Conservation (phyloP, 2,888 invertebrate species). For the Anthrax anthrax region DNA sequence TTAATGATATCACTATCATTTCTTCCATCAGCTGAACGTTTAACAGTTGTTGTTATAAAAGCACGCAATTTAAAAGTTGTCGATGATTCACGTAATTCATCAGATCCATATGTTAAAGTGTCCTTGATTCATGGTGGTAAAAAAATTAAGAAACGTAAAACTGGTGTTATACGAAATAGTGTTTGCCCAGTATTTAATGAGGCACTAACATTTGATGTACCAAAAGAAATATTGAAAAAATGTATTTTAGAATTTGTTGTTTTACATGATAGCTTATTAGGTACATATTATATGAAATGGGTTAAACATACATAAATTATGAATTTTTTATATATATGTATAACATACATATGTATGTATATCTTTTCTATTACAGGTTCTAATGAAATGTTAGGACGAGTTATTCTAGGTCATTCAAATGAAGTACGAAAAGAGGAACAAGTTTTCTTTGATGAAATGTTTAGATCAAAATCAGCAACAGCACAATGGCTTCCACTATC, state of each 20-base stretch:
- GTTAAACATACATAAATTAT: not conserved
- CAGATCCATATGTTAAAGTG: conserved; percentile 91
- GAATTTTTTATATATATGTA: not conserved
- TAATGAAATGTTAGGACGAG: conserved; percentile 39
- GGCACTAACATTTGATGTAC: conserved; percentile 83
- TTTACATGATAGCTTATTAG: conserved; percentile 45
- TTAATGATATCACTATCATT: conserved; percentile 84
- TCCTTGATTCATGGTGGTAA: conserved; percentile 76
- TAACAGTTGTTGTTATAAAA: conserved; percentile 83
- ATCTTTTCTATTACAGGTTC: conserved; percentile 27
- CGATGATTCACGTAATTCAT: conserved; percentile 80
- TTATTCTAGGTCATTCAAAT: conserved; percentile 37
- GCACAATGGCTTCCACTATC: conserved; percentile 44
- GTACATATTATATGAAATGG: conserved; percentile 17
- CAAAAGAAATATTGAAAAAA: conserved; percentile 43
- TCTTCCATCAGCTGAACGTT: conserved; percentile 76
- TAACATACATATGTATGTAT: not conserved
- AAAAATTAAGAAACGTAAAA: conserved; percentile 85
- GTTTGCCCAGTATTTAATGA: conserved; percentile 86
- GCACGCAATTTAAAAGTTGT: conserved; percentile 82
- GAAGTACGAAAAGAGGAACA: conserved; percentile 36
- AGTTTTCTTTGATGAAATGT: conserved; percentile 41
- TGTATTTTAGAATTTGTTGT: conserved; percentile 44
- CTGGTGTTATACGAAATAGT: conserved; percentile 75
- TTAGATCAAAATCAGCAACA: conserved; percentile 41